phyloP scores from a whole-genome alignment of 2,888 invertebrate species.

The Aradus depressus region DNA sequence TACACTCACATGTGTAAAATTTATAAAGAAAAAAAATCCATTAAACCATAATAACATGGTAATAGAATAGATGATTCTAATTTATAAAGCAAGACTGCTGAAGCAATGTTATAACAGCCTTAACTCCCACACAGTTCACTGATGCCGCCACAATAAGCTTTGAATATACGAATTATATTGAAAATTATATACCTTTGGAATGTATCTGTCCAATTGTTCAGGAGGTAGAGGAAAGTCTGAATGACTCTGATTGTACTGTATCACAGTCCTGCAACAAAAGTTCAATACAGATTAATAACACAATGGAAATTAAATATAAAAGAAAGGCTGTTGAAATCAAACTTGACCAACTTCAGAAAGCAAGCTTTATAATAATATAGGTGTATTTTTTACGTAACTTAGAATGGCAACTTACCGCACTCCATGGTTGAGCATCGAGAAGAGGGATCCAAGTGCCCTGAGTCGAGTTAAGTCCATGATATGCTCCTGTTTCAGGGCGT shows the following conservation, averaged over 20 bases:
- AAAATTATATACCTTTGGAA: conserved; percentile 60
- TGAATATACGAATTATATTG: too few relatives aligned
- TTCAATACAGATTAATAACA: neutral
- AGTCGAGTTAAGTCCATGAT: conserved; percentile 99
- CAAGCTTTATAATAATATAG: too few relatives aligned
- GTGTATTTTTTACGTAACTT: neutral
- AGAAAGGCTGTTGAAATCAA: neutral
- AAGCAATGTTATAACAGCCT: too few relatives aligned
- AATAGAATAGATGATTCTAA: too few relatives aligned
- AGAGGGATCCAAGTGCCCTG: conserved; percentile 86
- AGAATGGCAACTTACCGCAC: conserved; percentile 48
- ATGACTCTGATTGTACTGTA: conserved; percentile 87
- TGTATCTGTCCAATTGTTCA: conserved; percentile 87
- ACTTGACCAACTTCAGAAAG: neutral
- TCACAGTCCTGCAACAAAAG: conserved; percentile 54
- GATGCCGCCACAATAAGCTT: too few relatives aligned
- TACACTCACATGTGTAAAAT: too few relatives aligned
- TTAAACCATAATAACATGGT: too few relatives aligned
- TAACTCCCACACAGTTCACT: too few relatives aligned
- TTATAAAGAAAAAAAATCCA: too few relatives aligned
- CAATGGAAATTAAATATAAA: conserved; percentile 7
- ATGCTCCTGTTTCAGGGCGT: conserved; percentile 85
- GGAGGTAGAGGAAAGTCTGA: conserved; percentile 87
- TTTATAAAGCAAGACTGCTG: too few relatives aligned
- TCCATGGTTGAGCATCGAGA: conserved; percentile 95